These are phyloP conservation scores for Leptinotarsa tumamoca DNA, from an alignment of 2,888 invertebrate genomes.

Conservation along the genomic window DNA sequence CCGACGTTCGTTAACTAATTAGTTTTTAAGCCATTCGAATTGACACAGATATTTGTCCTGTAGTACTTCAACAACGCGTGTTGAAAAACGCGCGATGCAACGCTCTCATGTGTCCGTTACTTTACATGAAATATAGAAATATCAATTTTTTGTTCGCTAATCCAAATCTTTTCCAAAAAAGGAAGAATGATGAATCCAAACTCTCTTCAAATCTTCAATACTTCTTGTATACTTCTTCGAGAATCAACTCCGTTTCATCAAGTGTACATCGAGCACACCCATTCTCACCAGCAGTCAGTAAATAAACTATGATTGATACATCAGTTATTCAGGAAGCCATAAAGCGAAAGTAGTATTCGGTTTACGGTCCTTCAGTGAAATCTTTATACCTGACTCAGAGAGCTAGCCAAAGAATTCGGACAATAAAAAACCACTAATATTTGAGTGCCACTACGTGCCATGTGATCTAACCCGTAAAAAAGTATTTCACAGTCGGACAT, in stretches of 20 bases:
- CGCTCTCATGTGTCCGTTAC: too few species aligned
- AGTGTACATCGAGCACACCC: neutral
- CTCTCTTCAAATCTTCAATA: neutral
- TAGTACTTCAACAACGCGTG: too few species aligned
- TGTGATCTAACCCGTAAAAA: slow-evolving; percentile 12
- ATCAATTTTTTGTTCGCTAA: too few species aligned
- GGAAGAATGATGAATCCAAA: too few species aligned
- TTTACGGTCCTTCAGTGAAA: neutral
- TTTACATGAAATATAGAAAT: too few species aligned
- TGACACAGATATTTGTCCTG: too few species aligned
- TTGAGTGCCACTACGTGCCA: slow-evolving; percentile 11
- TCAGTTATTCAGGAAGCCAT: slow-evolving; percentile 17
- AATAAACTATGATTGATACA: slow-evolving; percentile 11
- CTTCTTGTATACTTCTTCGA: neutral
- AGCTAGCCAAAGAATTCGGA: slow-evolving; percentile 10
- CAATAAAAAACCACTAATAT: slow-evolving; percentile 19
- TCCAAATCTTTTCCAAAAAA: too few species aligned
- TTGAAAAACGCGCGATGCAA: too few species aligned
- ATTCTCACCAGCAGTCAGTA: neutral
- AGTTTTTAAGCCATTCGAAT: too few species aligned
- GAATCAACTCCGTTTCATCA: neutral
- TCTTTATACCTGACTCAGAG: slow-evolving; percentile 2
- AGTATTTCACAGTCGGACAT: slow-evolving; percentile 16
- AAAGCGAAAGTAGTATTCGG: slow-evolving; percentile 6
- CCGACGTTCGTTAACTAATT: too few species aligned